Base-by-base conservation (phyloP, 2,888 invertebrate species). In the Holacanthella duospinosa region DNA sequence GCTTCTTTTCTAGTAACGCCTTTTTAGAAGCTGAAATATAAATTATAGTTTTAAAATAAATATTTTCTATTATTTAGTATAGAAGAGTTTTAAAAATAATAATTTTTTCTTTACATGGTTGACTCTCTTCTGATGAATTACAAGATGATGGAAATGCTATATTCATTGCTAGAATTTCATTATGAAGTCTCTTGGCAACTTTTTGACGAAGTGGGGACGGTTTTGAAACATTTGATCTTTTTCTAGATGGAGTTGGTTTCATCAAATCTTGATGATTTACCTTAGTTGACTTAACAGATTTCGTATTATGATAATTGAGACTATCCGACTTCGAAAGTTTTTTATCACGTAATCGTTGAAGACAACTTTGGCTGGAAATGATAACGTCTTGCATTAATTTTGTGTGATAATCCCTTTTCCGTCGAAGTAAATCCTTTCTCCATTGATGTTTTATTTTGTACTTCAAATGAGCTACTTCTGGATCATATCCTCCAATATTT, bases 81-180 rank as follows among this genome's bases (percentile, higher is more conserved):
- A 6, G 36, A 36, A 36, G n/a, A n/a, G 36, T 48, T 48, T n/a
- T n/a, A 48, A 48, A 48, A 21, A 48, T n/a, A 4, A 48, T 16
- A 36, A 6, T 16, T 36, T 36, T 43, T 48, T 24, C 55, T 59
- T 59, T 68, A 77, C 77, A 86, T 53, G 86, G 85, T 75, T 85
- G 86, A 73, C 85, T 86, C 71, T 91, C 90, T 78, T 87, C 87
- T 69, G 89, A 89, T 29, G 87, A 87, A 55, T 80, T 78, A 64
- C 78, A 78, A 64, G 84, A 81, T 70, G 78, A 21, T 48, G 48
- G 48, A 48, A 48, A 48, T 21, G 48, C 48, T 48, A 44, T 59
- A 59, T 63, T 66, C 24, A 66, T 64, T 6, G 60, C 55, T 43
- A 43, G 44, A 26, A 70, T 58, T 59, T 70, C 66, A 48, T 70